Evolutionary conservation across 2,113 vertebrate species (phyloP).

Genomic region (Oxygymnocypris stewartii): DNA sequence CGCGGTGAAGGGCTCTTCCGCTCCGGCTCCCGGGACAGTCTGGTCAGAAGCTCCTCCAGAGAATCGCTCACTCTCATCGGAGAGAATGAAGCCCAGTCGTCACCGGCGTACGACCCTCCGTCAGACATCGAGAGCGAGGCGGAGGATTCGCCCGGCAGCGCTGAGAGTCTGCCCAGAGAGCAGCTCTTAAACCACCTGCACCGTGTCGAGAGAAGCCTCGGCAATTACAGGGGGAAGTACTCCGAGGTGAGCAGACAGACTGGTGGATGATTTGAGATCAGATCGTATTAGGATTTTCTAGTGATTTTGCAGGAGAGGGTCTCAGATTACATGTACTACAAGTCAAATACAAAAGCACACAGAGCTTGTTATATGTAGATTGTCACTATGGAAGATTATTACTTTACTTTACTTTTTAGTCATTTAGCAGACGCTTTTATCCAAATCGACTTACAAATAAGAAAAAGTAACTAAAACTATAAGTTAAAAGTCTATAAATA

Average conservation of each 20-base stretch:
- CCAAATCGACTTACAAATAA: too few species aligned
- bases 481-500: too few species aligned
- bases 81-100: constrained; percentile 65
- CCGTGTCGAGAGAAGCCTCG: constrained; percentile 84
- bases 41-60: constrained; percentile 84
- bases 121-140: constrained; percentile 94
- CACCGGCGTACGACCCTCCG: constrained; percentile 79
- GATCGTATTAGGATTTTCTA: neutral
- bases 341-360: neutral
- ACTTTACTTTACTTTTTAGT: too few species aligned
- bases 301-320: neutral
- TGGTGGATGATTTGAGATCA: neutral
- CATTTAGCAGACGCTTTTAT: too few species aligned
- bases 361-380: too few species aligned
- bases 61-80: constrained; percentile 86
- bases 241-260: constrained; percentile 78
- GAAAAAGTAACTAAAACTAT: too few species aligned
- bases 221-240: constrained; percentile 87
- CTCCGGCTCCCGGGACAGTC: constrained; percentile 86
- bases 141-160: constrained; percentile 78
- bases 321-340: neutral
- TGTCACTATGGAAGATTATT: too few species aligned
- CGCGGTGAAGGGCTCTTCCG: constrained; percentile 83
- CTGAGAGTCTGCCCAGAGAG: constrained; percentile 82
- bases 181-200: constrained; percentile 83